Evolutionary conservation across 2,888 invertebrate genomes (phyloP), one percentile per base, ranked within the genome.

Genomic region (Toxonevra muliebris): DNA sequence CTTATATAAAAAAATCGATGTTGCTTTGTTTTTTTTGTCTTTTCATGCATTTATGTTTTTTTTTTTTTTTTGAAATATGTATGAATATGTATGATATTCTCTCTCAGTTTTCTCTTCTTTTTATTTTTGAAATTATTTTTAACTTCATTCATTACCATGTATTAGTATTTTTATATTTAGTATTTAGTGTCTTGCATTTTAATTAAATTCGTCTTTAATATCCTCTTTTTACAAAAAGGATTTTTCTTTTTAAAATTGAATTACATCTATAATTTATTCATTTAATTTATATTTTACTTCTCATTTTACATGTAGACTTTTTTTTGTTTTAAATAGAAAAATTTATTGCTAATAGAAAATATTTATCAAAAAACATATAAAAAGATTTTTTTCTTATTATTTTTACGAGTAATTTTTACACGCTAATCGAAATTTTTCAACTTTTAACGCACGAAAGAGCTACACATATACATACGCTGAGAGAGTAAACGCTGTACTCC

Each of bases 151-250:
- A 57, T n/a, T 13, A 60, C 30, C 5, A 17, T 62, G n/a, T 53
- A 53, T 42, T 53, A 4, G 54, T 62, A 42, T 42, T 15, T 19
- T 12, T 42, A 20, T 4, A n/a, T 60, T 13, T 59, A 17, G 43
- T 42, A 42, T 58, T 30, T 30, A 30, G 30, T 30, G 30, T 30
- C 30, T 30, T 30, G 30, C 30, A 30, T 30, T 30, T 30, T 30
- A 30, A 13, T 61, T 48, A 65, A 59, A 65, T 65, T 65, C 59
- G 57, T 65, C 48, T 65, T 65, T 58, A 57, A 42, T 58, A 59
- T 52, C 55, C 20, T 30, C 55, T 58, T 41, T 40, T 12, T 58
- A 19, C 13, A 40, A 30, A 7, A 30, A 30, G 30, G 30, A 30
- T 7, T 30, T 30, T 30, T 30, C 2, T 30, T 30, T 30, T 30